Conservation (phyloP, 2,113 vertebrate species). For the Otolemur garnettii region DNA sequence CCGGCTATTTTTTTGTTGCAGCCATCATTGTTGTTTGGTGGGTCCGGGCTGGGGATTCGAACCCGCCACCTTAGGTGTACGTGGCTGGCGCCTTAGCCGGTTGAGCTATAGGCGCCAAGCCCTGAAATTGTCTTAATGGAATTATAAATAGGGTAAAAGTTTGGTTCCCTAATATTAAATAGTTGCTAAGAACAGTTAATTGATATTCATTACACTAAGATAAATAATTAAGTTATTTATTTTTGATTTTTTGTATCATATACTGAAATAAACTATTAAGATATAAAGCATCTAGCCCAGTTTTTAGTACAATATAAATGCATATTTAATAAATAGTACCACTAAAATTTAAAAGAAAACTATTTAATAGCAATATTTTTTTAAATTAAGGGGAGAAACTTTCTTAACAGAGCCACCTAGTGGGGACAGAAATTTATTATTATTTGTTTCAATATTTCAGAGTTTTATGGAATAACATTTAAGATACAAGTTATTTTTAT, state of each 20-base stretch:
- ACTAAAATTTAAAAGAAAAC: not conserved
- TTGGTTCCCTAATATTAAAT: not conserved
- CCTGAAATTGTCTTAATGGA: not conserved
- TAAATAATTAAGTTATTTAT: not conserved
- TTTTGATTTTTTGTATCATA: not conserved
- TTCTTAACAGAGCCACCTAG: constrained; percentile 11
- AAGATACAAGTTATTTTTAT: not conserved
- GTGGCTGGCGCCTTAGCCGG: too few species aligned
- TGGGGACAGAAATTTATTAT: not conserved
- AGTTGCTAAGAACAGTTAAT: not conserved
- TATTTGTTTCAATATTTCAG: not conserved
- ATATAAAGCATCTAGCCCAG: not conserved
- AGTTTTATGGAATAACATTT: constrained; percentile 21
- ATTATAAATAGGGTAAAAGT: not conserved
- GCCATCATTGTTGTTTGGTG: too few species aligned
- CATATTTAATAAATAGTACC: not conserved
- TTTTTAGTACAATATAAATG: not conserved
- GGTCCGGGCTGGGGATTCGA: too few species aligned
- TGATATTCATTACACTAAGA: not conserved
- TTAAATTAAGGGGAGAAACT: not conserved
- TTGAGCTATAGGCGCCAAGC: too few species aligned
- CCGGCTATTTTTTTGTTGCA: too few species aligned
- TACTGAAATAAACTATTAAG: not conserved
- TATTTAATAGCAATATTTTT: constrained; percentile 42
- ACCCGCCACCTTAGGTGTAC: too few species aligned